Percentiles rank a stretch among this genome's conserved stretches.
phyloP scores from a whole-genome alignment of 2,888 invertebrate species.

The Pemphredon lugubris region DNA sequence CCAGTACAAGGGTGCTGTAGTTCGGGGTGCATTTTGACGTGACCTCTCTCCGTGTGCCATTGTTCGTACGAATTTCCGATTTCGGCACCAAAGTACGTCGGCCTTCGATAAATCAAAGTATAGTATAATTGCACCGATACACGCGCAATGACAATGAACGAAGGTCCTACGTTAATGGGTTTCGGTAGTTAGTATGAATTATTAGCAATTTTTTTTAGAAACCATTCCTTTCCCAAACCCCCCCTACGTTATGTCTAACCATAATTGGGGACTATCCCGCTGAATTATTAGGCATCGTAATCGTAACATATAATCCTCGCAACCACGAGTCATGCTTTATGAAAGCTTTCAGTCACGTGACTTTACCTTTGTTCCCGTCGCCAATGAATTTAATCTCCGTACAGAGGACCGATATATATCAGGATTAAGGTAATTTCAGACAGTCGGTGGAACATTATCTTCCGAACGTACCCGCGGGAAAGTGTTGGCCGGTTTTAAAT shows the following conservation, averaged over 20 bases:
- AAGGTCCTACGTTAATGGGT: too few species aligned
- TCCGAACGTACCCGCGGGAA: conserved; percentile 20
- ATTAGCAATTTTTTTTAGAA: too few species aligned
- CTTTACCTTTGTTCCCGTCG: neutral
- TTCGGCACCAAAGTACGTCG: too few species aligned
- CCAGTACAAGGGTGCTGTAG: neutral
- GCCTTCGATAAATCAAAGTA: too few species aligned
- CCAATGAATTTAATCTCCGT: neutral
- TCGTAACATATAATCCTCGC: neutral
- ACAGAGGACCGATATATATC: conserved; percentile 5
- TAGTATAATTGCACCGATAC: too few species aligned
- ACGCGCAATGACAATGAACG: too few species aligned
- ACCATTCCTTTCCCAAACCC: too few species aligned
- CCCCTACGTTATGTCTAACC: too few species aligned
- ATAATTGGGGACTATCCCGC: neutral
- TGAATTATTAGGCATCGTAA: neutral
- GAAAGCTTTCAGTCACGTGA: neutral
- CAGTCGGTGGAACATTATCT: conserved; percentile 4
- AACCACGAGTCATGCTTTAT: neutral
- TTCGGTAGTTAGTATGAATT: too few species aligned
- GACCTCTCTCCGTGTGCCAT: too few species aligned
- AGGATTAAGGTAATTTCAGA: conserved; percentile 26
- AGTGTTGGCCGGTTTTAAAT: conserved; percentile 21
- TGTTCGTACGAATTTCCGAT: too few species aligned
- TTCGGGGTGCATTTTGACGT: neutral